Base-by-base conservation (phyloP, 2,113 vertebrate species). In the Calypte anna region DNA sequence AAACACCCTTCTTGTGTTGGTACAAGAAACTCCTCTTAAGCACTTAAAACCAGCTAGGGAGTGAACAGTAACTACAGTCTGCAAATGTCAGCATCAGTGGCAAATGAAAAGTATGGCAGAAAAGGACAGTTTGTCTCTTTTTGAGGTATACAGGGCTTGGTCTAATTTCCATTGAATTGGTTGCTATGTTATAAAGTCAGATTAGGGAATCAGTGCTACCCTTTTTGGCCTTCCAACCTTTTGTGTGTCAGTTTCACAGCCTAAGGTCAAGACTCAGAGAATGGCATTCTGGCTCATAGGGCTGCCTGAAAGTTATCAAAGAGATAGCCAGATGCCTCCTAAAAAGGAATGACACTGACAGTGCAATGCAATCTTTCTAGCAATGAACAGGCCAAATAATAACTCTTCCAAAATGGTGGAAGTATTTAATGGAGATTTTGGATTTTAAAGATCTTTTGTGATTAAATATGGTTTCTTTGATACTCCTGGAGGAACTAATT, bases 31-130 rank as follows among this genome's bases (percentile, higher is more conserved):
- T 93, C 44, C 14, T 43, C 86, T 77, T 67, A 72, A 95, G 40
- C 40, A 78, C 66, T 53, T 86, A 50, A 92, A 92, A 50, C 38
- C 61, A 72, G 28, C 53, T 30, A 58, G 38, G 12, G 43, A 88
- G 38, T 31, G 88, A 96, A 96, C 86, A 94, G 88, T 93, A 72
- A 70, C 61, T 81, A 72, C 83, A 95, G 83, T 88, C 81, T 91
- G 69, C 80, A 95, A 93, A 95, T 1, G 10, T 22, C 40, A 40
- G 79, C 61, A 90, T 81, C 77, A 88, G 67, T 62, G 27, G 46
- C 67, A 91, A 77, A 67, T 30, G 68, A 77, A 66, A 73, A 53
- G 23, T 59, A 48, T 48, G 55, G 51, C 62, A 70, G 73, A 90
- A 95, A 86, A 33, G 38, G 22, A 80, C 9, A 72, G 31, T 78